These are phyloP conservation scores for Saguinus midas DNA, from an alignment of 2,113 vertebrate species.

Conservation along the genomic window DNA sequence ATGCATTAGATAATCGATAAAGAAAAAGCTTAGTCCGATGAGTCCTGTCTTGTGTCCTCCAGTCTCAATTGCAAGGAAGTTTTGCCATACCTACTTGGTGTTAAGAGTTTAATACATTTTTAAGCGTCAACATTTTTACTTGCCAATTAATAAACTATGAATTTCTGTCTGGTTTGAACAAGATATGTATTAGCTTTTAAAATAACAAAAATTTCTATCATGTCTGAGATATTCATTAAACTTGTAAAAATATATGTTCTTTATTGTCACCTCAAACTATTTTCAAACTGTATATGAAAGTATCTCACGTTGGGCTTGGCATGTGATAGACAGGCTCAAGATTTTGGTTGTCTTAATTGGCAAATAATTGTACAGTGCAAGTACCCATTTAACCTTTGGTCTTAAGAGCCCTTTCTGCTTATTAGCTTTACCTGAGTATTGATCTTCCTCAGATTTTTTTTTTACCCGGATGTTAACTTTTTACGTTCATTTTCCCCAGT, in stretches of 20 bases:
- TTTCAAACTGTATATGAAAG: background rate
- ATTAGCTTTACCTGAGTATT: background rate
- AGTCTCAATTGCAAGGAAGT: background rate
- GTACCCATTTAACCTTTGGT: background rate
- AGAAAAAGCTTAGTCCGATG: background rate
- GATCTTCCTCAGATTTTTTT: background rate
- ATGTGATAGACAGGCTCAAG: background rate
- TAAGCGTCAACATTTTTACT: conserved; percentile 23
- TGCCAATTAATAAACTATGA: background rate
- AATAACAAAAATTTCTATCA: background rate
- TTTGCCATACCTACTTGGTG: background rate
- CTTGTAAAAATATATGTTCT: background rate
- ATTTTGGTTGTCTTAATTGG: background rate
- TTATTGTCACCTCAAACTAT: background rate
- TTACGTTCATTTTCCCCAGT: background rate
- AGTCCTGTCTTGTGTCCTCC: background rate
- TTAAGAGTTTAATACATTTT: background rate
- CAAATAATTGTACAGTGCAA: background rate
- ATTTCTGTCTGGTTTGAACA: background rate
- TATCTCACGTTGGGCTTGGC: background rate
- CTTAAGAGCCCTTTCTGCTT: background rate
- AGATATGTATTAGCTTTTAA: background rate
- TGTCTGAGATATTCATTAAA: background rate
- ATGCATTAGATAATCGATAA: background rate
- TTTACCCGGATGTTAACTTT: background rate